Evolutionary conservation across 1,140 invertebrate genomes (phyloP), one percentile per base, ranked within the genome.

Genomic region (Chymomyza costata): DNA sequence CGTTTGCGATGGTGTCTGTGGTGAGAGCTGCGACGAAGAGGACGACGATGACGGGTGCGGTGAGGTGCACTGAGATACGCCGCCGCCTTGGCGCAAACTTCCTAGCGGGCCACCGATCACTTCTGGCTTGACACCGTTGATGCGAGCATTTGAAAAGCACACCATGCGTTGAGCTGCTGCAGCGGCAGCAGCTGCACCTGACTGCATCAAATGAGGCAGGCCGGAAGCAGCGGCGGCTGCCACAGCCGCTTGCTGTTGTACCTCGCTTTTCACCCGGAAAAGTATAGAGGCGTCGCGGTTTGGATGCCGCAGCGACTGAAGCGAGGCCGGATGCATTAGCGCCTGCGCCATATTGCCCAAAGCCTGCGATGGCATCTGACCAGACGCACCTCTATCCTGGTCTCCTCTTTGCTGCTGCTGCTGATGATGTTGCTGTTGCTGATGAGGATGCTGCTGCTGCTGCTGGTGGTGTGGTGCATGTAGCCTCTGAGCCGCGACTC

Each of bases 71-170:
- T 80, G 68, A 1, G 54, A 53, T 5, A 63, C 49, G 11, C 59
- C 60, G 1, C 63, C 64, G 17, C 66, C 59, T 2, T 73, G 81
- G 38, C 89, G 89, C 57, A 90, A 88, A 28, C 90, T 91, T 10
- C 73, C 88, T 49, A 90, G 89, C 50, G 90, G 90, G 7, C 92
- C 92, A 8, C 91, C 91, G 47, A 93, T 93, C n/a, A 93, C 87
- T 83, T 93, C 92, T 19, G 92, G 91, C 60, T 92, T 92, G n/a
- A 93, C 91, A 31, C 92, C 91, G 74, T 92, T 92, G 41, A 92
- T 91, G 25, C 91, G 87, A 18, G 87, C 86, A 64, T 89, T 89
- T 32, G 88, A 86, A 37, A 90, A 87, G 90, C 90, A 91, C n/a
- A 90, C 70, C 76, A 89, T 88, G 14, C 85, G 86, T 58, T 88